Evolutionary conservation across 2,797 vertebrate genomes (phyloP).

Genomic region (Acipenser transmontanus): DNA sequence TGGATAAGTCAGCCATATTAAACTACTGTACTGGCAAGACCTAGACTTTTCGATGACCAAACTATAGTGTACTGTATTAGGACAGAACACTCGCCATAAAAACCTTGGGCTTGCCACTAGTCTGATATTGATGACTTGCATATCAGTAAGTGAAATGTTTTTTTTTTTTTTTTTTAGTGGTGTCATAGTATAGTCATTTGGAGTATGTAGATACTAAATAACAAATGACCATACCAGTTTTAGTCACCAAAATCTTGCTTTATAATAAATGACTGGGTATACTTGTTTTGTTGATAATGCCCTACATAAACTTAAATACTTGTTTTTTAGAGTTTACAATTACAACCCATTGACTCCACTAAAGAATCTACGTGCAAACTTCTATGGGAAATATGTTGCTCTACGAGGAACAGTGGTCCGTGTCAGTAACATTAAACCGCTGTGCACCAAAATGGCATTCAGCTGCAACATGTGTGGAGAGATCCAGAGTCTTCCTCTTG

Average conservation of each 20-base stretch:
- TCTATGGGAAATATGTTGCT: conserved; percentile 81
- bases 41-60: neutral
- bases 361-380: conserved; percentile 79
- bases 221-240: too few species aligned
- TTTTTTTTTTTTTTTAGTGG: too few species aligned
- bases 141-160: too few species aligned
- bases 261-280: neutral
- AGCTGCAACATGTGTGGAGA: conserved; percentile 71
- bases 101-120: too few species aligned
- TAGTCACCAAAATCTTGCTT: neutral
- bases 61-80: too few species aligned
- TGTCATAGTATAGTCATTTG: too few species aligned
- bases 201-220: too few species aligned
- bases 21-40: neutral
- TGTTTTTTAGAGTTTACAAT: conserved; percentile 76
- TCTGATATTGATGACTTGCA: too few species aligned
- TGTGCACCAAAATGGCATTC: conserved; percentile 87
- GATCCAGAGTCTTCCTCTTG: conserved; percentile 66
- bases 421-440: conserved; percentile 85
- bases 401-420: conserved; percentile 86
- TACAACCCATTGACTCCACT: conserved; percentile 81
- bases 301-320: neutral
- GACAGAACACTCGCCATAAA: too few species aligned
- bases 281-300: neutral
- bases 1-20: neutral